Conservation (phyloP, 2,113 vertebrate genomes). For the Danio rerio region DNA sequence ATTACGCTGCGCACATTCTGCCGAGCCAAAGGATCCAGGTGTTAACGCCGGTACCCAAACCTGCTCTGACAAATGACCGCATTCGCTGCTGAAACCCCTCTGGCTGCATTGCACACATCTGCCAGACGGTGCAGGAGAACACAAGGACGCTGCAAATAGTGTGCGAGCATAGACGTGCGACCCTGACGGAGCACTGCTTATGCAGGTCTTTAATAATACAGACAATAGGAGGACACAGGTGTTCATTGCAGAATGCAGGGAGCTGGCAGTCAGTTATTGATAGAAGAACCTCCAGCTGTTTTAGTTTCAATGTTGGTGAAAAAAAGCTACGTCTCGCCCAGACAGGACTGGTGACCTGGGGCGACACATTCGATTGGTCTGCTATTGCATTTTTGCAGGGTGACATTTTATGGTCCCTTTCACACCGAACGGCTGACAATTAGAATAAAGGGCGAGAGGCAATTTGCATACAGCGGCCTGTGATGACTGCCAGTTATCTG, state of each 20-base stretch:
- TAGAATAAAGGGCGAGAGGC: constrained; percentile 32
- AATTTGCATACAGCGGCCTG: constrained; percentile 37
- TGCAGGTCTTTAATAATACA: constrained; percentile 44
- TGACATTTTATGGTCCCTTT: constrained; percentile 51
- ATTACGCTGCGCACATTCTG: constrained; percentile 33
- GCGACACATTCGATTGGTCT: neutral
- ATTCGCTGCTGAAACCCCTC: neutral
- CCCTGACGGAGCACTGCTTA: constrained; percentile 29
- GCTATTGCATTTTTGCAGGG: neutral
- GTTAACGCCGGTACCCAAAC: constrained; percentile 26
- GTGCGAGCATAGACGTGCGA: neutral
- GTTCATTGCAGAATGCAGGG: constrained; percentile 36
- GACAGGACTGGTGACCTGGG: constrained; percentile 17
- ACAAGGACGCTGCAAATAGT: neutral
- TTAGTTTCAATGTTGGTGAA: neutral
- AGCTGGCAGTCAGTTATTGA: constrained; percentile 35
- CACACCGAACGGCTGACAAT: constrained; percentile 19
- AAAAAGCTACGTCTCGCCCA: constrained; percentile 18
- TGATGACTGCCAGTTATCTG: constrained; percentile 42
- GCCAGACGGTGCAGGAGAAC: constrained; percentile 20
- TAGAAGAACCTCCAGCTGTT: constrained; percentile 40
- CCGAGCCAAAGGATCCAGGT: constrained; percentile 46
- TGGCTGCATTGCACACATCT: constrained; percentile 12
- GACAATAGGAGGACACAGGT: constrained; percentile 44
- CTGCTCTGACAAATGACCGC: constrained; percentile 45